Evolutionary conservation across 2,113 vertebrate genomes (phyloP), one percentile per base, ranked within the genome.

Genomic region (Passer montanus): DNA sequence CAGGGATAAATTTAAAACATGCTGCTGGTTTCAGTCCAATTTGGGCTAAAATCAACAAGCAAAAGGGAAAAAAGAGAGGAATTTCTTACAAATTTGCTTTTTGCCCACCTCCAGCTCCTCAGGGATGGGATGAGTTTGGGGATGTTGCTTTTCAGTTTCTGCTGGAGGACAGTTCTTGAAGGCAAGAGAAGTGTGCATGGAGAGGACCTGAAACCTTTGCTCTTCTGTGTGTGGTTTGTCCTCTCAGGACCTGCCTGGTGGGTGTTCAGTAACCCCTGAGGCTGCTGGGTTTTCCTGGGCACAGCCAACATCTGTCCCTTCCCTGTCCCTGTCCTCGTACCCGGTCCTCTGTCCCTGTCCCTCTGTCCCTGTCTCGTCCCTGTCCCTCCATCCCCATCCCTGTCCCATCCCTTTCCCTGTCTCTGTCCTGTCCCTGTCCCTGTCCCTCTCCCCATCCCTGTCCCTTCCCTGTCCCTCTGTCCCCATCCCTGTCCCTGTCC

Each of bases 51-150:
- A 80, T 46, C 91, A 94, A 53, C 27, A 66, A 44, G 72, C 0
- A 15, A 59, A 68, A 75, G 30, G 33, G 2, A 1, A 7, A 46
- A 33, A 46, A 33, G n/a, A n/a, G 24, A 83, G 13, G 39, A 52
- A 73, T 90, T 91, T 92, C 80, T 95, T 92, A 89, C 59, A 74
- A 70, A 66, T 83, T 41, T 80, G 11, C 83, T 64, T 89, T 89
- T 84, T 87, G 73, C 64, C 80, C 73, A 66, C 59, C 76, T 76
- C 80, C 31, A 41, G 55, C 41, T 76, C 50, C 59, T 90, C 16
- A 12, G 67, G 63, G 50, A 73, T 7, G 7, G 86, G 92, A 46
- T 11, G 43, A 68, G 53, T 33, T 79, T 56, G 67, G 33, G 49
- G 58, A 49, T 44, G 23, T 52, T 79, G 69, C 58, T 90, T 75